Evolutionary conservation across 2,888 invertebrate species (phyloP).

Genomic region (Harpagoxenus sublaevis): DNA sequence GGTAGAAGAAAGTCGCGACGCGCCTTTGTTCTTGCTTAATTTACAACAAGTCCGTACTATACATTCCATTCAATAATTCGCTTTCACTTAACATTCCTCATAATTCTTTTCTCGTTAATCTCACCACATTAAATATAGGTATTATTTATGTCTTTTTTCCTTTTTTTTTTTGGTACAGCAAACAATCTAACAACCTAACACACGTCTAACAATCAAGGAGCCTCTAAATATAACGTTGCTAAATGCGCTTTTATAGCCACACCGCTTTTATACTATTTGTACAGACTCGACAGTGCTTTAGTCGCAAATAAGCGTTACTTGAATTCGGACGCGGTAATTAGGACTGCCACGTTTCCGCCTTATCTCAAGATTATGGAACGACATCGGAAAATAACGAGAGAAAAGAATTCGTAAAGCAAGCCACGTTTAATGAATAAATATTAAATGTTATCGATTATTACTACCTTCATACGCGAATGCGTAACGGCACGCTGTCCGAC

Average conservation of each 20-base stretch:
- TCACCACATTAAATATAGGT: conserved; percentile 72
- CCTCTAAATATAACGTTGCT: conserved; percentile 72
- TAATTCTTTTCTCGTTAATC: conserved; percentile 68
- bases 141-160: conserved; percentile 50
- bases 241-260: conserved; percentile 68
- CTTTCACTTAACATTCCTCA: conserved; percentile 69
- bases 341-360: background rate
- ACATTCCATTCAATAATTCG: conserved; percentile 71
- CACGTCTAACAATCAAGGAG: conserved; percentile 76
- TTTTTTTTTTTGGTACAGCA: conserved; percentile 73
- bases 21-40: conserved; percentile 33
- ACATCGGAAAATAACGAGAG: background rate
- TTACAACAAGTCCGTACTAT: conserved; percentile 71
- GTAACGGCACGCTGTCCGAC: conserved; percentile 81
- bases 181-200: conserved; percentile 71
- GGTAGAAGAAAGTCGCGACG: background rate
- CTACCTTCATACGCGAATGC: conserved; percentile 81
- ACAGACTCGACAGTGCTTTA: conserved; percentile 60
- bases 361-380: background rate
- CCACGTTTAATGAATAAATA: background rate
- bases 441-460: conserved; percentile 8
- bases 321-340: conserved; percentile 3
- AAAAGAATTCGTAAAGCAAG: background rate
- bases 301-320: conserved; percentile 25
- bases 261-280: conserved; percentile 62